Percentiles rank a stretch among this genome's conserved stretches.
phyloP scores from a whole-genome alignment of 1,140 invertebrate species.

The Pararge aegeria region DNA sequence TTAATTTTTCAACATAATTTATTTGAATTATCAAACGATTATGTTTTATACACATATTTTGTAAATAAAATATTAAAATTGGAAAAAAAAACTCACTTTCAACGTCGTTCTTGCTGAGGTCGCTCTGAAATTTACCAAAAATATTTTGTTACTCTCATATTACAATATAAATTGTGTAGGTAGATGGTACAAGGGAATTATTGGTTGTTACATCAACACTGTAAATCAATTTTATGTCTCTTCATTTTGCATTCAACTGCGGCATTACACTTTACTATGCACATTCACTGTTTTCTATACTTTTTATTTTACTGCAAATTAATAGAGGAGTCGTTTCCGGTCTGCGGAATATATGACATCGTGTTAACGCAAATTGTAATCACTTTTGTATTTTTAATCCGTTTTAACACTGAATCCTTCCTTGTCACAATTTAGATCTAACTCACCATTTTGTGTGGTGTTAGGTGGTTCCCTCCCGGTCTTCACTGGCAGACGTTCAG shows the following conservation, averaged over 20 bases:
- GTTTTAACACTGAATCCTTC: constrained; percentile 65
- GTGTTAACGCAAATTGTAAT: constrained; percentile 38
- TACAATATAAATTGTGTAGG: constrained; percentile 45
- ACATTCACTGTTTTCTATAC: constrained; percentile 57
- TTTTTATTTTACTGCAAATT: constrained; percentile 18
- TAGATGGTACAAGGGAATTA: constrained; percentile 38
- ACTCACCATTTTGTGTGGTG: constrained; percentile 85
- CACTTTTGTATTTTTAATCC: constrained; percentile 60
- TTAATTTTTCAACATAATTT: too few relatives aligned
- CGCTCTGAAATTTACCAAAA: constrained; percentile 83
- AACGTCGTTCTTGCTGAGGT: constrained; percentile 85
- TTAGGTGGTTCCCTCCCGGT: constrained; percentile 80
- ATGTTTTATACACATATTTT: background rate
- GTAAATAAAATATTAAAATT: constrained; percentile 3
- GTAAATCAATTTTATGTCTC: constrained; percentile 1
- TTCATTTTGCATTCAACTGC: constrained; percentile 4
- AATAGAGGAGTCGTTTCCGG: constrained; percentile 57
- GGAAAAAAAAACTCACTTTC: constrained; percentile 85
- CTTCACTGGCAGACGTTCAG: constrained; percentile 84
- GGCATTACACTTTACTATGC: constrained; percentile 52
- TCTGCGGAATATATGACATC: constrained; percentile 61
- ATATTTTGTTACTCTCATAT: constrained; percentile 65
- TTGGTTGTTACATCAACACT: constrained; percentile 39
- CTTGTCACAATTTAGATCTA: constrained; percentile 63
- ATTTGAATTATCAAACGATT: too few relatives aligned